Evolutionary conservation across 2,113 vertebrate species (phyloP).

Genomic region (Gallinago media): DNA sequence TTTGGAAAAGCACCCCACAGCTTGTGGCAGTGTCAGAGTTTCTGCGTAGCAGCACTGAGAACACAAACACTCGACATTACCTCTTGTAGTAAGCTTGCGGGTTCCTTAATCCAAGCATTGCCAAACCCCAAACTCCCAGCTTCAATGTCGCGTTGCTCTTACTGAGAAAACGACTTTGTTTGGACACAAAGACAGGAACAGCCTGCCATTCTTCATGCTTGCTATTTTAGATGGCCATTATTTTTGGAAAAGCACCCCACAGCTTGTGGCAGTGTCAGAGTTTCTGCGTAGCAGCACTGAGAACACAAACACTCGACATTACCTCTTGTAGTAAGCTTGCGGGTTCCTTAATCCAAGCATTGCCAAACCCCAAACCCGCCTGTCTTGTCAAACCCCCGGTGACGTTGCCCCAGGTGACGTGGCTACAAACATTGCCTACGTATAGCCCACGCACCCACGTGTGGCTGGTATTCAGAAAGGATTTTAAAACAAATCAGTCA

Average conservation of each 20-base stretch:
- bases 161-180: not conserved
- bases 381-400: not conserved
- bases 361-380: not conserved
- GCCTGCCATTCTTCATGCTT: not conserved
- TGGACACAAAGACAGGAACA: not conserved
- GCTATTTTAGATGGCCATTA: not conserved
- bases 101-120: not conserved
- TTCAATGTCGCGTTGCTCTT: not conserved
- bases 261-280: not conserved
- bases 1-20: not conserved
- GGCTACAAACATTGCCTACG: not conserved
- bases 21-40: not conserved
- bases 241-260: not conserved
- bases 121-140: not conserved
- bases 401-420: not conserved
- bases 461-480: not conserved
- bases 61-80: not conserved
- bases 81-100: not conserved
- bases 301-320: not conserved
- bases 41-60: not conserved
- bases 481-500: not conserved
- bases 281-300: not conserved
- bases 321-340: not conserved
- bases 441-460: not conserved
- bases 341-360: not conserved